Conservation (phyloP, 2,888 invertebrate genomes). For the Chrysomela aeneicollis region DNA sequence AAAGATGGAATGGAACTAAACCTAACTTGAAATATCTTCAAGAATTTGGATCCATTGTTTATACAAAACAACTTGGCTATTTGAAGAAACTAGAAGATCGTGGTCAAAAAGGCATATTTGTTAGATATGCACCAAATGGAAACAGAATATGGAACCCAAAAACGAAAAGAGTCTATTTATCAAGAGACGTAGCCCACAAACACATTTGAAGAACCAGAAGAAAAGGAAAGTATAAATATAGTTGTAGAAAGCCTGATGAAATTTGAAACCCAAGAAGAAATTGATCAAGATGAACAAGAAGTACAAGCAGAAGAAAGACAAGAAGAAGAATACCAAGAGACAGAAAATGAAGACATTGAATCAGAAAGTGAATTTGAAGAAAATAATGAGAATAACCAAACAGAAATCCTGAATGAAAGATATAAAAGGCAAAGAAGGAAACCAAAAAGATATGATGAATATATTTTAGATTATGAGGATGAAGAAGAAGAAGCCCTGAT, state of each 20-base stretch:
- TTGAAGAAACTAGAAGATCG: constrained; percentile 1
- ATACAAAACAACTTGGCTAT: background rate
- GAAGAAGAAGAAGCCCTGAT: too few species aligned
- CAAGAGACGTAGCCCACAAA: constrained; percentile 6
- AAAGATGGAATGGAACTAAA: constrained; percentile 10
- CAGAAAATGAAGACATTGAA: constrained; percentile 6
- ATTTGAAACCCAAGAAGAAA: background rate
- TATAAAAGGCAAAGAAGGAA: too few species aligned
- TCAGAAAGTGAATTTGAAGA: constrained; percentile 4
- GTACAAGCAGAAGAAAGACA: too few species aligned
- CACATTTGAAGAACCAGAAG: background rate
- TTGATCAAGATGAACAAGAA: too few species aligned
- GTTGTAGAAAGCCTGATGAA: constrained; percentile 6
- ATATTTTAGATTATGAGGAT: too few species aligned
- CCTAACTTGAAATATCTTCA: background rate
- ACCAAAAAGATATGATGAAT: too few species aligned
- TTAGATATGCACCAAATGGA: background rate
- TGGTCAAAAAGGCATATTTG: background rate
- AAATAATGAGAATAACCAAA: background rate
- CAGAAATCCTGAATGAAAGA: too few species aligned
- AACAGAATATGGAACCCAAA: background rate
- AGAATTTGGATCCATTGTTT: constrained; percentile 3
- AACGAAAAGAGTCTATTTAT: constrained; percentile 5
- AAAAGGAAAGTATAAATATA: background rate
- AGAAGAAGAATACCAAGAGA: background rate